A percentile compares a stretch with the other conserved stretches of the same genome.
phyloP scores from a whole-genome alignment of 2,888 invertebrate species.

The Lamproptera curius region DNA sequence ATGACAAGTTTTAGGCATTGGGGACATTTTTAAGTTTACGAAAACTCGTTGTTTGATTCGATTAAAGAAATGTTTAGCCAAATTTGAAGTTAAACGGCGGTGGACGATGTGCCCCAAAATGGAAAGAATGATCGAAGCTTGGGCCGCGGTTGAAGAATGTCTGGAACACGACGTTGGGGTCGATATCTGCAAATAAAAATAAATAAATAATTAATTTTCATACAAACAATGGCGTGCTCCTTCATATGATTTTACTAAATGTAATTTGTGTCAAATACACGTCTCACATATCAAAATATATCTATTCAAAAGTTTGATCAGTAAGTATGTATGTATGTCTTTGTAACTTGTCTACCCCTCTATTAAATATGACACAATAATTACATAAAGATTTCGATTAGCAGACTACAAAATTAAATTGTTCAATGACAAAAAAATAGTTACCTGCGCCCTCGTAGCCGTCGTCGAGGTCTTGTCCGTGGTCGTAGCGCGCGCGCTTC shows the following conservation, averaged over 20 bases:
- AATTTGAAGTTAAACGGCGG: constrained; percentile 84
- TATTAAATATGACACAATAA: no score
- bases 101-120: constrained; percentile 75
- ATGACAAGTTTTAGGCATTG: constrained; percentile 30
- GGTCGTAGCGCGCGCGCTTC: constrained; percentile 94
- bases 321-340: no score
- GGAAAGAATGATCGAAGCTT: constrained; percentile 77
- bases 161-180: constrained; percentile 91
- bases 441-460: constrained; percentile 69
- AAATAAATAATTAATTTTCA: no score
- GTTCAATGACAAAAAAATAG: no score
- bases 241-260: no score
- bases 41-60: constrained; percentile 3
- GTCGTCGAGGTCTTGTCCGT: constrained; percentile 93
- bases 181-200: constrained; percentile 81
- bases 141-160: constrained; percentile 85
- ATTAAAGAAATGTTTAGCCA: constrained; percentile 61
- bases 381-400: no score
- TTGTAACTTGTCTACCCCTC: no score
- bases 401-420: no score
- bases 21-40: constrained; percentile 13
- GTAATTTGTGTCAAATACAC: no score
- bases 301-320: no score
- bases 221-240: no score
- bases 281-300: no score